These are phyloP conservation scores for Sphaerolaimus hirsutus DNA, from an alignment of 2,888 invertebrate genomes.

Conservation along the genomic window DNA sequence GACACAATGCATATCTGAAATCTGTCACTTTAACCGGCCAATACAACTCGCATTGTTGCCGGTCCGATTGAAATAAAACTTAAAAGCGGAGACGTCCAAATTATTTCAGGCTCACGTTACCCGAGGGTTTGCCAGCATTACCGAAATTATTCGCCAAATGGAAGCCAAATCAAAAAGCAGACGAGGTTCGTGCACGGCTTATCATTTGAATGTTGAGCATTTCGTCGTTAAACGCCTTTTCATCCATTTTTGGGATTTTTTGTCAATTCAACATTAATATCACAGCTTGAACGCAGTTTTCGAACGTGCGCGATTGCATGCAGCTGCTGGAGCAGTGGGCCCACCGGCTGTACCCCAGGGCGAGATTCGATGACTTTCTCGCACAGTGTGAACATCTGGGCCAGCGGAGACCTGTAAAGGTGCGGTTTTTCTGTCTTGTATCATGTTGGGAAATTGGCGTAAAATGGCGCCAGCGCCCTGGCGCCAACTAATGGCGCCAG, in stretches of 20 bases:
- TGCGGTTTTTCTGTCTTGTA: conserved; percentile 21
- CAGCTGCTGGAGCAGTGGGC: conserved; percentile 72
- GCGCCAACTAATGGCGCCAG: no score
- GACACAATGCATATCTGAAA: no score
- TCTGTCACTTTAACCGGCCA: no score
- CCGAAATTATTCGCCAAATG: background rate
- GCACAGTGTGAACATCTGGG: conserved; percentile 55
- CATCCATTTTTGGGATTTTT: no score
- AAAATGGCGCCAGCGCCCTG: no score
- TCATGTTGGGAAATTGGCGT: background rate
- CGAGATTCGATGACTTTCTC: conserved; percentile 60
- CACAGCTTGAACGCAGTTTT: conserved; percentile 32
- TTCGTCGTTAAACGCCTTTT: no score
- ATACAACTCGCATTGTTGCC: no score
- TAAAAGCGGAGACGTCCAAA: no score
- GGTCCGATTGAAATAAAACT: no score
- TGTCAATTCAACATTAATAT: background rate
- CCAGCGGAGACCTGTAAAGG: conserved; percentile 50
- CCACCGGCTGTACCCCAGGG: conserved; percentile 66
- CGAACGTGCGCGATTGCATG: conserved; percentile 54
- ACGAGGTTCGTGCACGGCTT: conserved; percentile 1
- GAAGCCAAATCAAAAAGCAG: background rate
- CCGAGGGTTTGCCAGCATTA: background rate
- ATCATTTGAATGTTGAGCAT: no score
- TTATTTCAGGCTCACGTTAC: no score